Conservation (phyloP, 53 echinoderm and acorn worm genomes). For the Stichopus horrens region DNA sequence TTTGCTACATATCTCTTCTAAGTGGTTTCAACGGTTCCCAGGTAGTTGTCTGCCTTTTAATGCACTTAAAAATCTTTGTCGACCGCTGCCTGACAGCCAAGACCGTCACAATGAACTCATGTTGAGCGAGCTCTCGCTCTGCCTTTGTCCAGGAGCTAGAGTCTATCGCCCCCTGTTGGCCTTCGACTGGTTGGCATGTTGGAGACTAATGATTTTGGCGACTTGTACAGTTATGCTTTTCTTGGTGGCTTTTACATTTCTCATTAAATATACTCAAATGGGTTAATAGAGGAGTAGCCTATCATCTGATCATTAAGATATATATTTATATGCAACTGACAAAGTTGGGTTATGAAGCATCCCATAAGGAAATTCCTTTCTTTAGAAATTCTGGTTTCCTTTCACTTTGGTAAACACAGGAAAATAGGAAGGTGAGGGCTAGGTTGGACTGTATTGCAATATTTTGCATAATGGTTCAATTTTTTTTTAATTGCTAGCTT, state of each 20-base stretch:
- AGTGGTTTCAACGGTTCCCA: background rate
- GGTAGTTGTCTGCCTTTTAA: background rate
- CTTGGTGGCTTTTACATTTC: background rate
- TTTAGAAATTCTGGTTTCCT: too few species aligned
- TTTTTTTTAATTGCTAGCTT: too few species aligned
- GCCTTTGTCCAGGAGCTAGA: constrained; percentile 23
- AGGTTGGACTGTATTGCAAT: too few species aligned
- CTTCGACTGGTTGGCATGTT: constrained; percentile 16
- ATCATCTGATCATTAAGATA: background rate
- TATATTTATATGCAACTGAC: too few species aligned
- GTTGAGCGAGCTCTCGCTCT: constrained; percentile 4
- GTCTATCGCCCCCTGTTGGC: constrained; percentile 23
- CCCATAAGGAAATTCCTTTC: too few species aligned
- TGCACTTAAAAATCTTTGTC: background rate
- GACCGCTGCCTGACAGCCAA: constrained; percentile 4
- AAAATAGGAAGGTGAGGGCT: too few species aligned
- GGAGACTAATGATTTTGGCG: constrained; percentile 38
- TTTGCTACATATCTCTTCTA: constrained; percentile 6
- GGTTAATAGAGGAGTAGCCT: constrained; percentile 1
- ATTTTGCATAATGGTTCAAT: too few species aligned
- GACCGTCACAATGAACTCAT: constrained; percentile 35
- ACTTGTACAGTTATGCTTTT: background rate
- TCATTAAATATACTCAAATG: constrained; percentile 14
- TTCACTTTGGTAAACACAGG: too few species aligned
- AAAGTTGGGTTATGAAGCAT: too few species aligned